phyloP scores from a whole-genome alignment of 1,140 invertebrate genomes.

The Plectrocnemia conspersa region DNA sequence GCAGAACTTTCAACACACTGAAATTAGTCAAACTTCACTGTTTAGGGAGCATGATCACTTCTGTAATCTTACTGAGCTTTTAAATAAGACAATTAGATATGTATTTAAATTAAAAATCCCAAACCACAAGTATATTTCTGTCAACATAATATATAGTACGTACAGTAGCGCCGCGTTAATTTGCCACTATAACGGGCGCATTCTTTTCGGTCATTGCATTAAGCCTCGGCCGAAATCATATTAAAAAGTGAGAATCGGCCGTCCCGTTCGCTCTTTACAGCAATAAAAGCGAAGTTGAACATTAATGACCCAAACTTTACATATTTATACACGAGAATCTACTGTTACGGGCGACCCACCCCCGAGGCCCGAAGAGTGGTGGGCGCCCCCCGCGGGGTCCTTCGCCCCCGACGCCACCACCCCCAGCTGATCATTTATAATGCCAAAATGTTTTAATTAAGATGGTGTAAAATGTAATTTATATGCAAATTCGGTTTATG shows the following conservation, averaged over 20 bases:
- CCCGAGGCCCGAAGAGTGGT: no score
- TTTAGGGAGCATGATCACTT: no score
- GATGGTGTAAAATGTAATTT: slow-evolving; percentile 57
- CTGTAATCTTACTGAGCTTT: no score
- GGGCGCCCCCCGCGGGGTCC: slow-evolving; percentile 7
- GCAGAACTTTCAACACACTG: no score
- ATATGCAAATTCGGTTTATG: slow-evolving; percentile 57
- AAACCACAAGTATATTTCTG: no score
- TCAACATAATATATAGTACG: no score
- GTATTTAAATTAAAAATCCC: no score
- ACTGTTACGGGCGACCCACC: slow-evolving; percentile 25
- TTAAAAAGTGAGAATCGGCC: slow-evolving; percentile 32
- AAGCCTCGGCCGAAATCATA: slow-evolving; percentile 27
- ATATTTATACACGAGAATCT: slow-evolving; percentile 34
- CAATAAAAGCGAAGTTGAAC: slow-evolving; percentile 36
- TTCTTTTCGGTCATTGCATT: no score
- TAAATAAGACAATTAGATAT: no score
- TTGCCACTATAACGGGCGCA: no score
- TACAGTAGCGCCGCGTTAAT: no score
- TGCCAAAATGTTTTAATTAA: slow-evolving; percentile 58
- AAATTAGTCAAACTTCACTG: no score
- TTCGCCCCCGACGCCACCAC: slow-evolving; percentile 9
- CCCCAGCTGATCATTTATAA: slow-evolving; percentile 52
- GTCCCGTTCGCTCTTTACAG: slow-evolving; percentile 17
- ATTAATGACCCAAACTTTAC: slow-evolving; percentile 36